Conservation (phyloP, 2,113 vertebrate species). For the Xenotilapia leptura region DNA sequence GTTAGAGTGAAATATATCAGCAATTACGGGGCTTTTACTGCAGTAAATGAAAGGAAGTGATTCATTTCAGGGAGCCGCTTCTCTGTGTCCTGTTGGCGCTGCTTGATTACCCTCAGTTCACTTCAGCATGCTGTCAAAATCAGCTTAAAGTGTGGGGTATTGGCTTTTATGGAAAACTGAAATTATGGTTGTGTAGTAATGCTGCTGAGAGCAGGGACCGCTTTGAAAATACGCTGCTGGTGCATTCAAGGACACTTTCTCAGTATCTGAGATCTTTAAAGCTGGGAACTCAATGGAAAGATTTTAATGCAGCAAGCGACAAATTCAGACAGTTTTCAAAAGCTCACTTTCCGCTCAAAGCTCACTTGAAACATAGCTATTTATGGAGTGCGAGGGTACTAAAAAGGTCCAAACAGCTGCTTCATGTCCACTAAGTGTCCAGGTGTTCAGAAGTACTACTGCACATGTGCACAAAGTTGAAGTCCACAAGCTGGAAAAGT, state of each 20-base stretch:
- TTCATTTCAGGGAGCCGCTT: not conserved
- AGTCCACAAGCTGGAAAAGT: not conserved
- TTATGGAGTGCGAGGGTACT: not conserved
- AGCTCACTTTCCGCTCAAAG: not conserved
- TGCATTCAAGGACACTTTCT: slow-evolving; percentile 4
- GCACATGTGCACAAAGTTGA: not conserved
- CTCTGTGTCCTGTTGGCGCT: not conserved
- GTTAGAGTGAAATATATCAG: not conserved
- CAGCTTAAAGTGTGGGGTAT: not conserved
- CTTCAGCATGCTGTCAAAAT: not conserved
- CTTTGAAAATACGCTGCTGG: not conserved
- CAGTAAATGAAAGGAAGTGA: not conserved
- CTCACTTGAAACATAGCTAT: not conserved
- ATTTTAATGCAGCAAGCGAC: not conserved
- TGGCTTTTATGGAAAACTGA: not conserved
- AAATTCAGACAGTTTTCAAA: not conserved
- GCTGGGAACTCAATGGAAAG: not conserved
- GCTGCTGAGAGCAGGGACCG: not conserved
- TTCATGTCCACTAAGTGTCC: not conserved
- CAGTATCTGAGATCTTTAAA: not conserved
- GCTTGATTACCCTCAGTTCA: not conserved
- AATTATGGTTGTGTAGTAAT: not conserved
- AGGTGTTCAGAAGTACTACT: not conserved
- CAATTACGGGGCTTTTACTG: slow-evolving; percentile 1
- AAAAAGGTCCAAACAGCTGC: not conserved